These are phyloP conservation scores for Neria commutata DNA, from an alignment of 2,888 invertebrate species.

Conservation along the genomic window DNA sequence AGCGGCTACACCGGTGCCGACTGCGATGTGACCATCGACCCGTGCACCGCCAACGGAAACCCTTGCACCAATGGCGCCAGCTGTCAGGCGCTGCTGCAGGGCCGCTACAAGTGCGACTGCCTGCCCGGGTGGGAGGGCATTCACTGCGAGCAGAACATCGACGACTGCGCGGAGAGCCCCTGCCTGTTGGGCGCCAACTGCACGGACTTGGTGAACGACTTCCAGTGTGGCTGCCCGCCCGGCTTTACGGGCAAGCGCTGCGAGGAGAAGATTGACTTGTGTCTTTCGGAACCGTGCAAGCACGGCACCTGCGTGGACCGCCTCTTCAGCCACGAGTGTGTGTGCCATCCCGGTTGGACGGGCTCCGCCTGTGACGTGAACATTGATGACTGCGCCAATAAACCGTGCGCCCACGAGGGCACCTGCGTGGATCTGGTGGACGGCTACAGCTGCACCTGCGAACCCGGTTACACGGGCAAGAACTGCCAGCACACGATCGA, in stretches of 20 bases:
- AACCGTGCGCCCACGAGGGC: conserved; percentile 92
- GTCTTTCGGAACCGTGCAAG: conserved; percentile 86
- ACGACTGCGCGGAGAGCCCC: conserved; percentile 92
- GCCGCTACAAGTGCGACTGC: conserved; percentile 93
- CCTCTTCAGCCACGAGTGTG: conserved; percentile 83
- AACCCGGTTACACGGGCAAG: conserved; percentile 93
- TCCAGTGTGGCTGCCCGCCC: conserved; percentile 88
- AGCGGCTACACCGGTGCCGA: conserved; percentile 93
- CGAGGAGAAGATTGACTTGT: conserved; percentile 92
- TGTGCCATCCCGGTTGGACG: conserved; percentile 92
- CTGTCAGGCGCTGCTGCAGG: conserved; percentile 88
- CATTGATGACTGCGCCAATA: conserved; percentile 86
- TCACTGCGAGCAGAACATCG: conserved; percentile 89
- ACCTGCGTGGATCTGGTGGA: conserved; percentile 87
- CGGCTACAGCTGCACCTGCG: conserved; percentile 86
- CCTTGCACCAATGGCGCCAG: conserved; percentile 90
- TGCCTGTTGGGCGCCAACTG: conserved; percentile 90
- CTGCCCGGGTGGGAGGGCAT: conserved; percentile 97
- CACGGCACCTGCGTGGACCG: conserved; percentile 93
- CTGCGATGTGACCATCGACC: conserved; percentile 90
- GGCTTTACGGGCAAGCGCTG: conserved; percentile 97
- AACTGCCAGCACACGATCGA: conserved; percentile 92
- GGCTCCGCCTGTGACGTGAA: conserved; percentile 87
- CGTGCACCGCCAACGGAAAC: conserved; percentile 86
- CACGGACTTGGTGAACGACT: conserved; percentile 93